phyloP scores from a whole-genome alignment of 2,888 invertebrate species.

The Axea sp. region DNA sequence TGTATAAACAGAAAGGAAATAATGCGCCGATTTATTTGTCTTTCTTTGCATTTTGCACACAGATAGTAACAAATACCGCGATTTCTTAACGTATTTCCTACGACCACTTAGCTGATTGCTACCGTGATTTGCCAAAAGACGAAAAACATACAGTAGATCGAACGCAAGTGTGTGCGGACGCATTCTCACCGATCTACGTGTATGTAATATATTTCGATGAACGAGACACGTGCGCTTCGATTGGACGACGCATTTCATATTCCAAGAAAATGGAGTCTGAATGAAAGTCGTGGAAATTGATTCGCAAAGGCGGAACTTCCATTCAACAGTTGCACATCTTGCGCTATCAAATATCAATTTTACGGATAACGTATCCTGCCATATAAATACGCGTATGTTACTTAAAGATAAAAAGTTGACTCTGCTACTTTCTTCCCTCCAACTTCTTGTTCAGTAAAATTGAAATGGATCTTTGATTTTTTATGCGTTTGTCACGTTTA shows the following conservation, averaged over 20 bases:
- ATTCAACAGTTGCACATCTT: constrained; percentile 53
- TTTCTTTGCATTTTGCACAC: constrained; percentile 19
- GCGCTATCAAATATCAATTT: constrained; percentile 61
- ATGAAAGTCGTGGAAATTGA: constrained; percentile 62
- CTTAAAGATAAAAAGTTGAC: constrained; percentile 12
- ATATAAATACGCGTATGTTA: constrained; percentile 37
- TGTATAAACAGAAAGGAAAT: no score
- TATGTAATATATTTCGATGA: constrained; percentile 40
- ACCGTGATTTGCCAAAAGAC: constrained; percentile 47
- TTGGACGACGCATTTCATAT: constrained; percentile 54
- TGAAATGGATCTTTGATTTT: constrained; percentile 9
- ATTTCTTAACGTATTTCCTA: constrained; percentile 60
- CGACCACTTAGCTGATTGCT: constrained; percentile 61
- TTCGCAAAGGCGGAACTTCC: constrained; percentile 53
- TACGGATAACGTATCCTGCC: constrained; percentile 52
- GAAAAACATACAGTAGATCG: constrained; percentile 25
- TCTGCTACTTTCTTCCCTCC: background rate
- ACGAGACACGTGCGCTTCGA: constrained; percentile 46
- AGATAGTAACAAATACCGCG: constrained; percentile 43
- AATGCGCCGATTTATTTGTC: constrained; percentile 40
- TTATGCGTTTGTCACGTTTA: constrained; percentile 1
- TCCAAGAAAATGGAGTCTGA: constrained; percentile 50
- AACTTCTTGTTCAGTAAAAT: constrained; percentile 5
- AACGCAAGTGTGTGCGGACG: constrained; percentile 1
- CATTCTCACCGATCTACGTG: background rate